Evolutionary conservation across 2,888 invertebrate species (phyloP).

Genomic region (Andrena praecox): DNA sequence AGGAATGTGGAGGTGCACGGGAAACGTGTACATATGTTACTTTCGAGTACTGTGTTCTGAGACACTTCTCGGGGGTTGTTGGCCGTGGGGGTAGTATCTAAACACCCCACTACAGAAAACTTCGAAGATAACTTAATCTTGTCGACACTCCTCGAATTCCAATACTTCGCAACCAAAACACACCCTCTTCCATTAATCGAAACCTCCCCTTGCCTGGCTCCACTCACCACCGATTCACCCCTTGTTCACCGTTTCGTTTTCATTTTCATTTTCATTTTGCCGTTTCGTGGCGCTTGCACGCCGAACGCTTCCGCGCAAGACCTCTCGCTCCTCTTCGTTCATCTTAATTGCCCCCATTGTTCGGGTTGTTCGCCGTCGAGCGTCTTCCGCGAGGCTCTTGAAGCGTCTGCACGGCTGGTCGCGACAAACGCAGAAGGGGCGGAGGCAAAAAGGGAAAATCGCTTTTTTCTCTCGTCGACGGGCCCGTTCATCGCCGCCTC

Average conservation of each 20-base stretch:
- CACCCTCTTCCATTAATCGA: too few relatives aligned
- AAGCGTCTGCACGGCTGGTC: conserved; percentile 2
- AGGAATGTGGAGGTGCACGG: not conserved
- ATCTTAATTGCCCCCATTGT: conserved; percentile 63
- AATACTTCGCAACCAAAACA: too few relatives aligned
- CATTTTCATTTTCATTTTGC: conserved; percentile 8
- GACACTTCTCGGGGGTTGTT: not conserved
- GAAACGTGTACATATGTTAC: not conserved
- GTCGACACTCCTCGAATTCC: too few relatives aligned
- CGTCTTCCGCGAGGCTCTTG: conserved; percentile 26
- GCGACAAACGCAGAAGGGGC: conserved; percentile 19
- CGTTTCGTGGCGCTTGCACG: not conserved
- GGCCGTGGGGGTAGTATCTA: too few relatives aligned
- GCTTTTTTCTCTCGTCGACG: conserved; percentile 10
- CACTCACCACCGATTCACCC: not conserved
- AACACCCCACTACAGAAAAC: too few relatives aligned
- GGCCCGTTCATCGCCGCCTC: conserved; percentile 46
- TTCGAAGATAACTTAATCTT: too few relatives aligned
- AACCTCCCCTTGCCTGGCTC: too few relatives aligned
- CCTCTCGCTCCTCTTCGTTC: conserved; percentile 16
- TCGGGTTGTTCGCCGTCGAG: conserved; percentile 44
- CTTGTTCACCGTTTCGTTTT: conserved; percentile 17
- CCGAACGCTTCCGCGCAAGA: conserved; percentile 27
- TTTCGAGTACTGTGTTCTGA: too few relatives aligned
- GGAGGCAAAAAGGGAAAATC: conserved; percentile 2